These are phyloP conservation scores for Strix aluco DNA, from an alignment of 2,113 vertebrate genomes.

Conservation along the genomic window DNA sequence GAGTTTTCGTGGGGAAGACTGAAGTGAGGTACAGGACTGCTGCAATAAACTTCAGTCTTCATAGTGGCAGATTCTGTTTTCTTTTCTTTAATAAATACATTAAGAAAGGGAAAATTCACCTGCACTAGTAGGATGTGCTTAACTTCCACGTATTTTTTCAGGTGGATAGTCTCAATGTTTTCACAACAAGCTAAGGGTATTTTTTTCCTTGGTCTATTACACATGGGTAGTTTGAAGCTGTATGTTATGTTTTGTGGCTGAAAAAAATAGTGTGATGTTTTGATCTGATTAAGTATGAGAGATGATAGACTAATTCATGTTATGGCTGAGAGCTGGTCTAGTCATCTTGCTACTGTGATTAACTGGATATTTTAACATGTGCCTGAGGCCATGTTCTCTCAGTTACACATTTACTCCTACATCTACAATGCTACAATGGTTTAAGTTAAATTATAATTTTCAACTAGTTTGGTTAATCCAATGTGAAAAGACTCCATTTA, in stretches of 20 bases:
- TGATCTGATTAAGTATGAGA: slow-evolving; percentile 60
- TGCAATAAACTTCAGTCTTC: neutral
- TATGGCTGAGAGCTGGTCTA: neutral
- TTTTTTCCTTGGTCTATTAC: neutral
- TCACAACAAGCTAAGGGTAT: neutral
- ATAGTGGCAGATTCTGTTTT: neutral
- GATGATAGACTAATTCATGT: slow-evolving; percentile 26
- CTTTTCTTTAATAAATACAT: neutral
- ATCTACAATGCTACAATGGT: neutral
- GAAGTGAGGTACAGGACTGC: neutral
- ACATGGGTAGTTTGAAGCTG: neutral
- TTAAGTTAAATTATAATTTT: slow-evolving; percentile 22
- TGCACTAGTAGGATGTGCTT: neutral
- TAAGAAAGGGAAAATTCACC: neutral
- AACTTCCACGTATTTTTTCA: neutral
- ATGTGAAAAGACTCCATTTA: neutral
- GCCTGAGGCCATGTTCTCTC: slow-evolving; percentile 14
- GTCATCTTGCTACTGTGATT: neutral
- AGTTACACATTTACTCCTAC: slow-evolving; percentile 9
- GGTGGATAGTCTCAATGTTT: neutral
- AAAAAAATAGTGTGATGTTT: neutral
- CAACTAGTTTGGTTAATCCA: slow-evolving; percentile 1
- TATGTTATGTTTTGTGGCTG: neutral
- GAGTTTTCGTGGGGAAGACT: neutral
- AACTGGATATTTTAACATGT: neutral